Evolutionary conservation across 2,888 invertebrate species (phyloP).

Genomic region (Agriopis aurantiaria): DNA sequence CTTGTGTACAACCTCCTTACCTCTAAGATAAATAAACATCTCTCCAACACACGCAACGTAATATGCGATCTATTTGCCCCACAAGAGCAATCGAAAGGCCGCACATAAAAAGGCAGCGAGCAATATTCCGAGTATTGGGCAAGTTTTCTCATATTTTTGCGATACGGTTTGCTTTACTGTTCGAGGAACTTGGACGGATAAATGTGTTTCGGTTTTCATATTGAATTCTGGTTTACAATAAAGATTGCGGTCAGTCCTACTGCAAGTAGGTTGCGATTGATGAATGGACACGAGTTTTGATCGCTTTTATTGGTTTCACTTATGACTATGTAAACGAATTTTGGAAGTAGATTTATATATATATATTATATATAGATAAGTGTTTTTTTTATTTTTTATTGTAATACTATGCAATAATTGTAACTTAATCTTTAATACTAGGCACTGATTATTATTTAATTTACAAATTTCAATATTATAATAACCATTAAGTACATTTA

Average conservation of each 20-base stretch:
- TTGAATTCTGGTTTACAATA: conserved; percentile 18
- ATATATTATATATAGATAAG: too few relatives aligned
- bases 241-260: neutral
- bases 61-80: conserved; percentile 26
- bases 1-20: neutral
- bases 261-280: too few relatives aligned
- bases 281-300: too few relatives aligned
- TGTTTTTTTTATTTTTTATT: too few relatives aligned
- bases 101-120: conserved; percentile 30
- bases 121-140: conserved; percentile 60
- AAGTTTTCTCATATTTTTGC: conserved; percentile 71
- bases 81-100: conserved; percentile 28
- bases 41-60: conserved; percentile 10
- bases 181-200: conserved; percentile 23
- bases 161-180: conserved; percentile 50
- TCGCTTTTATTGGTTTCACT: too few relatives aligned
- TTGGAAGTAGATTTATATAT: too few relatives aligned
- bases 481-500: too few relatives aligned
- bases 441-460: too few relatives aligned
- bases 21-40: conserved; percentile 5
- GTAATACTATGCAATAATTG: too few relatives aligned
- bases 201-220: conserved; percentile 19
- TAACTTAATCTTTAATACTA: too few relatives aligned
- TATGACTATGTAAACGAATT: too few relatives aligned
- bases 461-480: too few relatives aligned